phyloP scores from a whole-genome alignment of 2,113 vertebrate species.

The Parus major region DNA sequence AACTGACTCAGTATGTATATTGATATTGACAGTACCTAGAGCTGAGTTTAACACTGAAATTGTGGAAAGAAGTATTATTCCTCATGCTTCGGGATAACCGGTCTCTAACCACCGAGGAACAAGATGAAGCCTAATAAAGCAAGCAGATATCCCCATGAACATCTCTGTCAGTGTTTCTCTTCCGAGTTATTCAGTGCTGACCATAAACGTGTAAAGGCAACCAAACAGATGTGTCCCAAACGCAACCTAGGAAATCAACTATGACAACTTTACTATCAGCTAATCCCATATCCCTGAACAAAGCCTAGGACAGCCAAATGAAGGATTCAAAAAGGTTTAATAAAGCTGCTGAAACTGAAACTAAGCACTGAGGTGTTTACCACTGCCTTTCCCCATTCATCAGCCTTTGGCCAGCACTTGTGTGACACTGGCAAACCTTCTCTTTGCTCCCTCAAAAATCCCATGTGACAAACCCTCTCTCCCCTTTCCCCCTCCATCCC shows the following conservation, averaged over 20 bases:
- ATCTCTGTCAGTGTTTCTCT: not conserved
- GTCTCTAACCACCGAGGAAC: not conserved
- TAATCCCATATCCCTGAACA: not conserved
- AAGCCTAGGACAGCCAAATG: not conserved
- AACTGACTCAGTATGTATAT: not conserved
- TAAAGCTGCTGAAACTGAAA: not conserved
- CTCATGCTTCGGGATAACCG: not conserved
- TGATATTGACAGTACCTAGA: not conserved
- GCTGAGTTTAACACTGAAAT: not conserved
- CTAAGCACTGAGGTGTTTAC: not conserved
- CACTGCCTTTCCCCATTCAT: not conserved
- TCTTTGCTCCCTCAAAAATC: not conserved
- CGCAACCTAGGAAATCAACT: not conserved
- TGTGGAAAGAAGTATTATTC: not conserved
- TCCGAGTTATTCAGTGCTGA: fast-evolving
- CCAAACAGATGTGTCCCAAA: not conserved
- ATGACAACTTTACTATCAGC: not conserved
- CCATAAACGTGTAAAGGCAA: not conserved
- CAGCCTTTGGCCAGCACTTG: not conserved
- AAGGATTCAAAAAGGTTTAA: not conserved
- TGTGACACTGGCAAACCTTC: not conserved
- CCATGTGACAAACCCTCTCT: not conserved
- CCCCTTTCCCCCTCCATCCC: not conserved
- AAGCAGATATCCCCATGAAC: not conserved
- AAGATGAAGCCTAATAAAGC: not conserved